A percentile compares a stretch with the other conserved stretches of the same genome.
These are phyloP conservation scores for Procambarus clarkii DNA, from an alignment of 1,140 invertebrate genomes.

Conservation along the genomic window DNA sequence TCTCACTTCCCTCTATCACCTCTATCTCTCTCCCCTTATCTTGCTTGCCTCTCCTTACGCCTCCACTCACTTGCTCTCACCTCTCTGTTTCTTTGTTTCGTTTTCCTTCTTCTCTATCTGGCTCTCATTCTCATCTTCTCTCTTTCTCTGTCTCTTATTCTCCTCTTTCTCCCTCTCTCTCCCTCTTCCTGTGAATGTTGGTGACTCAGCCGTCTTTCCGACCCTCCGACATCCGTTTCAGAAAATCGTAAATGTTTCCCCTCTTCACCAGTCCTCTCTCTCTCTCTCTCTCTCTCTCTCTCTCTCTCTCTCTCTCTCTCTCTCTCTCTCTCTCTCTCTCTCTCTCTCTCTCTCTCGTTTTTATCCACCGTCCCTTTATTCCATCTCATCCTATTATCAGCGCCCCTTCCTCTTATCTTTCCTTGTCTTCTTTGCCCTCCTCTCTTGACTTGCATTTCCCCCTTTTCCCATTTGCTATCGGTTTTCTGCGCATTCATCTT, in stretches of 20 bases:
- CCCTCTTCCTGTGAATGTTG: neutral
- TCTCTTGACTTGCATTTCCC: too few species aligned
- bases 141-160: neutral
- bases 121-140: neutral
- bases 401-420: too few species aligned
- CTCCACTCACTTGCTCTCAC: neutral
- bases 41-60: neutral
- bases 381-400: too few species aligned
- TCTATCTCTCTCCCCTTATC: neutral
- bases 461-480: neutral
- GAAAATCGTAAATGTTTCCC: too few species aligned
- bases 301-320: neutral
- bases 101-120: neutral
- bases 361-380: too few species aligned
- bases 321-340: neutral
- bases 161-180: neutral
- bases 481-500: too few species aligned
- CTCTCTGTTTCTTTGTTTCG: neutral
- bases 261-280: neutral
- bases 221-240: too few species aligned
- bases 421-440: too few species aligned
- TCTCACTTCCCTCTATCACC: neutral
- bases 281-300: neutral
- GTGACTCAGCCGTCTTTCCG: too few species aligned
- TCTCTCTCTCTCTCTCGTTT: conserved; percentile 10